Evolutionary conservation across 2,113 vertebrate genomes (phyloP).

Genomic region (Aviceda subcristata): DNA sequence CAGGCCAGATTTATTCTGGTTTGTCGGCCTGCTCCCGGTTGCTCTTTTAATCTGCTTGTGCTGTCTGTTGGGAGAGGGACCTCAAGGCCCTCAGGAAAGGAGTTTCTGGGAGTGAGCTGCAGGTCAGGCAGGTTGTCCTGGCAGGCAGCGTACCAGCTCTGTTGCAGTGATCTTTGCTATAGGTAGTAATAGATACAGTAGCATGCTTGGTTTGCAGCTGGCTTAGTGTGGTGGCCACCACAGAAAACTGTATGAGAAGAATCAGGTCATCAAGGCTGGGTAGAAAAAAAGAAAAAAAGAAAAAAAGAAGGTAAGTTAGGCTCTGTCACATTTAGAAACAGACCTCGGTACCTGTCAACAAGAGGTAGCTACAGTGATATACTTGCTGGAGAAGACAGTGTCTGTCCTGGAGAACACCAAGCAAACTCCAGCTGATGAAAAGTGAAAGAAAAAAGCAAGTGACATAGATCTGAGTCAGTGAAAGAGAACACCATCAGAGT

Average conservation of each 20-base stretch:
- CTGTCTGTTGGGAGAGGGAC: background rate
- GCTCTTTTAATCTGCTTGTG: background rate
- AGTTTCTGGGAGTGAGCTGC: background rate
- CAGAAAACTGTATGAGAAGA: background rate
- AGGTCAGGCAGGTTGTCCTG: background rate
- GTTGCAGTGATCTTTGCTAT: background rate
- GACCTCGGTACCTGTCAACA: background rate
- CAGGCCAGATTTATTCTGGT: background rate
- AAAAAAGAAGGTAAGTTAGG: background rate
- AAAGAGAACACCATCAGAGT: background rate
- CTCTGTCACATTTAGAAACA: background rate
- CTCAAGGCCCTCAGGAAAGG: background rate
- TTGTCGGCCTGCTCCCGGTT: background rate
- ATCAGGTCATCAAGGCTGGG: background rate
- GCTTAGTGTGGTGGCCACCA: background rate
- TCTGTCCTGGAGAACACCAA: background rate
- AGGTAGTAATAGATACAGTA: fast-evolving
- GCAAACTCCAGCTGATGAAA: background rate
- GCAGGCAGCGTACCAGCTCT: background rate
- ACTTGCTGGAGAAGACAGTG: background rate
- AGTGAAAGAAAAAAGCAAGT: background rate
- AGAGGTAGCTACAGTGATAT: background rate
- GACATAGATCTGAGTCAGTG: background rate
- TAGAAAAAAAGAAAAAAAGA: background rate
- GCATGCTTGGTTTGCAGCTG: background rate